phyloP scores from a whole-genome alignment of 2,113 vertebrate species.

The Donacobius atricapilla region DNA sequence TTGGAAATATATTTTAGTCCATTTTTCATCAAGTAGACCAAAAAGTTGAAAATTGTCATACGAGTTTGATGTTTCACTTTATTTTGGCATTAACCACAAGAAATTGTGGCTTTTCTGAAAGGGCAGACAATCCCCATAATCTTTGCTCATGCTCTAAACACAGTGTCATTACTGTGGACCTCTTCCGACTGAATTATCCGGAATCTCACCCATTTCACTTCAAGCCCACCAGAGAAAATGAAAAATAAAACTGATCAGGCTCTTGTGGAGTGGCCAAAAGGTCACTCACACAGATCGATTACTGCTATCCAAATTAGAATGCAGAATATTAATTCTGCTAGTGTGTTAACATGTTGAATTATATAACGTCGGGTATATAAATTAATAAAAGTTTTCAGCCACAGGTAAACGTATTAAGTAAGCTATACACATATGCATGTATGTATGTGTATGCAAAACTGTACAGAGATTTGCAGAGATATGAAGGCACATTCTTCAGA shows the following conservation, averaged over 20 bases:
- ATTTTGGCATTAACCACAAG: not conserved
- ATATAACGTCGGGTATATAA: not conserved
- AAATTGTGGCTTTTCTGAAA: not conserved
- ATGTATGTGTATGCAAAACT: not conserved
- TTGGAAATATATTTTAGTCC: not conserved
- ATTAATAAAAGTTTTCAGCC: not conserved
- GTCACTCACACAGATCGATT: accelerated
- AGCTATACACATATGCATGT: not conserved
- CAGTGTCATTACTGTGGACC: accelerated
- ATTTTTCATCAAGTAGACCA: not conserved
- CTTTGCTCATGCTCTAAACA: not conserved
- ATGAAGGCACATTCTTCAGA: not conserved
- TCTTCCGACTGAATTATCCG: not conserved
- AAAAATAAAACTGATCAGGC: not conserved
- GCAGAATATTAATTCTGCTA: not conserved
- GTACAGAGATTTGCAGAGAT: not conserved
- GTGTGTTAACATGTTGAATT: not conserved
- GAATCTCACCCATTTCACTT: not conserved
- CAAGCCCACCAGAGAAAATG: not conserved
- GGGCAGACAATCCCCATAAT: not conserved
- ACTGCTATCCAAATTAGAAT: not conserved
- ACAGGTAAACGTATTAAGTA: not conserved
- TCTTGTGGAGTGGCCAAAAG: not conserved
- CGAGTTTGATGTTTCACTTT: not conserved
- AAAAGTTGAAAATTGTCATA: not conserved